phyloP scores from a whole-genome alignment of 2,113 vertebrate species.

The Rhinoptilus africanus region DNA sequence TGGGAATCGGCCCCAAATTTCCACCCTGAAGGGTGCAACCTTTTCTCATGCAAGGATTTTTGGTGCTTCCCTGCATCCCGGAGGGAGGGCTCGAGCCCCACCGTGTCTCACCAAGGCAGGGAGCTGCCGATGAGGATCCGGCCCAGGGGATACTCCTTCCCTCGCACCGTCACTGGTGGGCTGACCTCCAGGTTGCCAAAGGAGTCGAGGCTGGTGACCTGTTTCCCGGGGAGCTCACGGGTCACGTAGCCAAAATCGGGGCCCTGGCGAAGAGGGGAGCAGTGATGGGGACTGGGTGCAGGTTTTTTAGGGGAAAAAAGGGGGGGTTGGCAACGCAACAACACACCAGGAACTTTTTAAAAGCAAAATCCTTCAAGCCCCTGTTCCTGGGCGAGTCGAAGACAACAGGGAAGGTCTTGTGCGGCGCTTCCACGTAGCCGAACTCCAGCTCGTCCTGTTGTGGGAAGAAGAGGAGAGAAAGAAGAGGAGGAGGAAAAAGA shows the following conservation, averaged over 20 bases:
- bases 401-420: conserved; percentile 85
- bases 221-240: conserved; percentile 39
- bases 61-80: fast-evolving
- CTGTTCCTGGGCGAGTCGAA: conserved; percentile 89
- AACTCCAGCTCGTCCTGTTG: conserved; percentile 90
- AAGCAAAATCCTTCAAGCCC: conserved; percentile 79
- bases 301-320: fast-evolving
- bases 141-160: conserved; percentile 88
- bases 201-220: conserved; percentile 83
- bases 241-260: conserved; percentile 93
- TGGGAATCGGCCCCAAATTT: not conserved
- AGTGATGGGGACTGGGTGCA: fast-evolving
- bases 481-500: not conserved
- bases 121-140: conserved; percentile 92
- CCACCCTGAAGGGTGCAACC: fast-evolving
- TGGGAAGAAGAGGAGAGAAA: not conserved
- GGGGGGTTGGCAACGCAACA: fast-evolving
- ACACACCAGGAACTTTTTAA: conserved; percentile 81
- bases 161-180: conserved; percentile 87
- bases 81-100: fast-evolving
- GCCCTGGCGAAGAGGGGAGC: conserved; percentile 71
- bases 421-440: conserved; percentile 88
- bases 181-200: conserved; percentile 96
- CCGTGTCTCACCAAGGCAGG: conserved; percentile 84
- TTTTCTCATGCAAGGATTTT: not conserved